A percentile compares a stretch with the other conserved stretches of the same genome.
These are phyloP conservation scores for Oscheius sp. DNA, from an alignment of 1,140 invertebrate genomes.

Conservation along the genomic window DNA sequence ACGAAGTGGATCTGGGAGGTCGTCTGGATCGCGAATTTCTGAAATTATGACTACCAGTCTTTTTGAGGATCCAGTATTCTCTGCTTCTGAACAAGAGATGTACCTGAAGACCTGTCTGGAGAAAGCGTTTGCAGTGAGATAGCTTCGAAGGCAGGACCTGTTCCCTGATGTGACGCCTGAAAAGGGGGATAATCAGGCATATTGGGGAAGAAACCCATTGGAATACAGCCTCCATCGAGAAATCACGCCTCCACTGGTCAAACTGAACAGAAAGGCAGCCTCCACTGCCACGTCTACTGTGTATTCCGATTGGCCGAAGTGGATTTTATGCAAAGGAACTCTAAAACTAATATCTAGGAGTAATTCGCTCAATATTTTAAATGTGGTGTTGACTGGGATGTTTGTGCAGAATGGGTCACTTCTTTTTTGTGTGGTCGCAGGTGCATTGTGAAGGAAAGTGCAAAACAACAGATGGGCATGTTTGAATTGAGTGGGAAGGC, in stretches of 20 bases:
- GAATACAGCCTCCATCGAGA: background rate
- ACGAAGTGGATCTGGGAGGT: no score
- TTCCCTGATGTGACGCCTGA: background rate
- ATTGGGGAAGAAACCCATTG: background rate
- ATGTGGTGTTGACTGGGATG: no score
- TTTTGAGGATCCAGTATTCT: background rate
- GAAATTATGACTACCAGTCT: background rate
- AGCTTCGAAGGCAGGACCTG: background rate
- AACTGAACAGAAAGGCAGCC: background rate
- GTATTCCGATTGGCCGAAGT: background rate
- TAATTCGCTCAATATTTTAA: no score
- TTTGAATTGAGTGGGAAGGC: no score
- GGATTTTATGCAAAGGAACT: background rate
- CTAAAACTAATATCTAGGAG: background rate
- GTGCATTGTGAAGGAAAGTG: no score
- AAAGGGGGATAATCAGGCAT: background rate
- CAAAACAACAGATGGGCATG: no score
- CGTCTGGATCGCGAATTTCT: constrained; percentile 1
- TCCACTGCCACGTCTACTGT: background rate
- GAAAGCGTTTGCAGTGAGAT: background rate
- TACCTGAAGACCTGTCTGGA: background rate
- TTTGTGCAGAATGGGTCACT: no score
- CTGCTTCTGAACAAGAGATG: no score
- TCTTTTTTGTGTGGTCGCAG: no score
- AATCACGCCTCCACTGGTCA: background rate